phyloP scores from a whole-genome alignment of 2,113 vertebrate genomes.

The Notothenia rossii region DNA sequence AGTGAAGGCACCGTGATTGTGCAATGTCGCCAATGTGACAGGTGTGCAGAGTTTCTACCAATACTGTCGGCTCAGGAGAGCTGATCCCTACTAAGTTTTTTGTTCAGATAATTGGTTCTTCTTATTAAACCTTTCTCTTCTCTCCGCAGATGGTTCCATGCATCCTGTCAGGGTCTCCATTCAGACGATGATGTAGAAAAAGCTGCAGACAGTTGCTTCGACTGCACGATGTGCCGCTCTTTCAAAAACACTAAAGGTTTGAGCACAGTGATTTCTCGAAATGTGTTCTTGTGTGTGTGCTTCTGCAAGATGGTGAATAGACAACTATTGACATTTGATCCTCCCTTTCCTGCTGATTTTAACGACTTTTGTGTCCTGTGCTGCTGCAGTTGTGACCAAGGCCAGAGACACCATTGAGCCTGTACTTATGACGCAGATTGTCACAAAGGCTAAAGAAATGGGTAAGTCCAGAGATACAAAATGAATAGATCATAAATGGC shows the following conservation, averaged over 20 bases:
- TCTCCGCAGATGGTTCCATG: conserved; percentile 93
- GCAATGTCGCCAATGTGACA: conserved; percentile 95
- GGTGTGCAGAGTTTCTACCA: conserved; percentile 80
- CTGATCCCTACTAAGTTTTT: background rate
- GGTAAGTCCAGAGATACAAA: conserved; percentile 79
- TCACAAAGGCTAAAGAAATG: conserved; percentile 93
- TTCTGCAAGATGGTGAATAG: background rate
- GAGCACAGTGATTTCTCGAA: conserved; percentile 14
- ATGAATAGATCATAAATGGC: background rate
- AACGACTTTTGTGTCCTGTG: conserved; percentile 31
- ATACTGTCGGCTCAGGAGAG: conserved; percentile 14
- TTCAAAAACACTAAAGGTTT: conserved; percentile 87
- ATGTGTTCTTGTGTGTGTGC: background rate
- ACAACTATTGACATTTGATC: background rate
- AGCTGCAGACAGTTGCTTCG: conserved; percentile 92
- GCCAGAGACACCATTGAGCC: conserved; percentile 90
- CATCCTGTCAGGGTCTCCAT: conserved; percentile 94
- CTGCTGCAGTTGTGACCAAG: conserved; percentile 75
- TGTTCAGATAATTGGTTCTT: conserved; percentile 3
- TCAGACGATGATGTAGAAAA: conserved; percentile 95
- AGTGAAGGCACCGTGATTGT: conserved; percentile 94
- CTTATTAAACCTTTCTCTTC: conserved; percentile 22
- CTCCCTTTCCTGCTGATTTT: background rate
- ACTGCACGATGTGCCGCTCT: conserved; percentile 95
- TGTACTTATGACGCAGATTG: conserved; percentile 89